Percentiles rank a stretch among this genome's conserved stretches.
These are phyloP conservation scores for Onychostoma macrolepis DNA, from an alignment of 2,113 vertebrate genomes.

Conservation along the genomic window DNA sequence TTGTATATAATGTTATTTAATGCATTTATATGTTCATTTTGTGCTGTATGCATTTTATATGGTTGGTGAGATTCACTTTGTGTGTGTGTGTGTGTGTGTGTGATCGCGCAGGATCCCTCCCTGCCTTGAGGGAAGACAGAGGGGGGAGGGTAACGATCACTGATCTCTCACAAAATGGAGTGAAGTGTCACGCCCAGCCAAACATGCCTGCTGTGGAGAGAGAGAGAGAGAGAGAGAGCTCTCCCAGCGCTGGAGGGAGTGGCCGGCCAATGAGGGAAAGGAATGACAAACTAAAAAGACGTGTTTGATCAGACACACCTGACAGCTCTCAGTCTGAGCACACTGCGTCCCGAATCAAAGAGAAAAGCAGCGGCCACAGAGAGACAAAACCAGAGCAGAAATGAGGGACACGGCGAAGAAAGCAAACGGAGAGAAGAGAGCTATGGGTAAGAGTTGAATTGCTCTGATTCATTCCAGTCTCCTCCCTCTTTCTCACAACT, in stretches of 20 bases:
- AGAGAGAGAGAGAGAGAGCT: conserved; percentile 48
- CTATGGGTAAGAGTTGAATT: conserved; percentile 66
- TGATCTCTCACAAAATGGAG: conserved; percentile 23
- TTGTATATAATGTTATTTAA: neutral
- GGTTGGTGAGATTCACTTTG: neutral
- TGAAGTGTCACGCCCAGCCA: conserved; percentile 28
- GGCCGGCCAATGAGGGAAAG: conserved; percentile 57
- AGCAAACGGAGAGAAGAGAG: conserved; percentile 69
- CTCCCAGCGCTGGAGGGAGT: conserved; percentile 66
- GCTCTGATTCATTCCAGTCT: conserved; percentile 16
- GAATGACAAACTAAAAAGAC: conserved; percentile 64
- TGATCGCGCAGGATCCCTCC: conserved; percentile 26
- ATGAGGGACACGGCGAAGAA: conserved; percentile 78
- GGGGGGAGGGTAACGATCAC: conserved; percentile 35
- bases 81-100: conserved; percentile 2
- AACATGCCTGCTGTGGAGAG: conserved; percentile 21
- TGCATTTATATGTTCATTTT: neutral
- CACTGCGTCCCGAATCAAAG: conserved; percentile 37
- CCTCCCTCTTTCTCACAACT: neutral
- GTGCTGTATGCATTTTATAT: neutral
- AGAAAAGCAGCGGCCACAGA: conserved; percentile 31
- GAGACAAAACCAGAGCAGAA: conserved; percentile 47
- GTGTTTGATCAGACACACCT: conserved; percentile 58
- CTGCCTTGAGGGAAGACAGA: conserved; percentile 41
- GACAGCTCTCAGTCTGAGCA: conserved; percentile 32